Conservation (phyloP, 1,140 invertebrate genomes). For the Acromyrmex heyeri region DNA sequence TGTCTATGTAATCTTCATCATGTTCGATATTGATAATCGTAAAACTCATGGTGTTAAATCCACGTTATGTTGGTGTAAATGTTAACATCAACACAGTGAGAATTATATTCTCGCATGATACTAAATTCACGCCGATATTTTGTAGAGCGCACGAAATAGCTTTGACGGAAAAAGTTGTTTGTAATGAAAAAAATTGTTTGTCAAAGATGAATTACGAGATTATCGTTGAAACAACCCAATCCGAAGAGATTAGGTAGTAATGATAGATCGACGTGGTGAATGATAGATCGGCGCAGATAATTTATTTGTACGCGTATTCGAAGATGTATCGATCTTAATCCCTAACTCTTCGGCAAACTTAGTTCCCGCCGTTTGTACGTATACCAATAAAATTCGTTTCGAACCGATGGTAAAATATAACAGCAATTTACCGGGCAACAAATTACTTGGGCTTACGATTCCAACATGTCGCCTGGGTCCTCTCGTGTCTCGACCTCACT, state of each 20-base stretch:
- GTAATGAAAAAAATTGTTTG: not conserved
- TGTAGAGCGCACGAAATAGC: not conserved
- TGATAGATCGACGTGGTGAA: slow-evolving; percentile 13
- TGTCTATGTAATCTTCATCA: too few species aligned
- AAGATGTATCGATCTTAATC: slow-evolving; percentile 45
- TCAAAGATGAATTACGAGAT: not conserved
- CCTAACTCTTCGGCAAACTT: not conserved
- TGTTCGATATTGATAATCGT: too few species aligned
- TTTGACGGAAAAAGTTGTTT: not conserved
- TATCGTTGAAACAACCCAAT: not conserved
- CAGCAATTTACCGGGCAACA: slow-evolving; percentile 26
- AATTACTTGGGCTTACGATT: slow-evolving; percentile 11
- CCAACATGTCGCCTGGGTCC: not conserved
- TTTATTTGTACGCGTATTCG: slow-evolving; percentile 14
- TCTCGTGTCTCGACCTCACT: slow-evolving; percentile 9
- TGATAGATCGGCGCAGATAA: slow-evolving; percentile 1
- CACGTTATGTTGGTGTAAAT: too few species aligned
- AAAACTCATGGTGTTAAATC: too few species aligned
- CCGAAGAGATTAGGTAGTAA: not conserved
- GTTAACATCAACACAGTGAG: too few species aligned
- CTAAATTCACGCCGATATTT: too few species aligned
- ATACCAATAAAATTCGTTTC: not conserved
- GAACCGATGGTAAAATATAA: slow-evolving; percentile 3
- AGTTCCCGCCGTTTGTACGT: not conserved
- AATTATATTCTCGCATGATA: too few species aligned